Evolutionary conservation across 2,888 invertebrate genomes (phyloP).

Genomic region (Andrena trimmerana): DNA sequence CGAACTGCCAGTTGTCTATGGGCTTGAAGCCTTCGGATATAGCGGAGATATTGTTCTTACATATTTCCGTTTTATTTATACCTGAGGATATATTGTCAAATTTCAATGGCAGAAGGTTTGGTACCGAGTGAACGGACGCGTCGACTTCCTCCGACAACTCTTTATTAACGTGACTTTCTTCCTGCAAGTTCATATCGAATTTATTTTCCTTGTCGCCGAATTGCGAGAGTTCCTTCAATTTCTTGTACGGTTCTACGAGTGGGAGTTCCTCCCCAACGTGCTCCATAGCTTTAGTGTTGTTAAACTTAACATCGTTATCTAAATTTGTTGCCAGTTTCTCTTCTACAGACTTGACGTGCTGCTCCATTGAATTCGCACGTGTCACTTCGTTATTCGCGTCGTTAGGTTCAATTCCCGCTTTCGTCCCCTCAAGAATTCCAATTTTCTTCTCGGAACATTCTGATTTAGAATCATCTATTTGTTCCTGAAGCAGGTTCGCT

Average conservation of each 20-base stretch:
- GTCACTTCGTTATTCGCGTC: constrained; percentile 41
- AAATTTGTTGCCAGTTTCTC: constrained; percentile 48
- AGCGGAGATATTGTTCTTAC: constrained; percentile 48
- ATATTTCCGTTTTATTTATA: constrained; percentile 42
- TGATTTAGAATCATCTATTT: constrained; percentile 14
- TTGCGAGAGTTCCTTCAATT: constrained; percentile 58
- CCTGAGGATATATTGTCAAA: constrained; percentile 51
- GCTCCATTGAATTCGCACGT: constrained; percentile 29
- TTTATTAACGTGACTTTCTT: constrained; percentile 51
- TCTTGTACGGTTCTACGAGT: constrained; percentile 63
- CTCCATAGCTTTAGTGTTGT: constrained; percentile 82
- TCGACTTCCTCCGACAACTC: constrained; percentile 34
- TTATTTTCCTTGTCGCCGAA: constrained; percentile 46
- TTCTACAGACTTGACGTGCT: constrained; percentile 26
- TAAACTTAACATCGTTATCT: constrained; percentile 48
- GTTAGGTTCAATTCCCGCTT: constrained; percentile 36
- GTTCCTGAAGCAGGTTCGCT: constrained; percentile 1
- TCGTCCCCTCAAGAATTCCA: constrained; percentile 9
- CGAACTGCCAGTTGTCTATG: constrained; percentile 46
- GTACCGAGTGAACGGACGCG: constrained; percentile 33
- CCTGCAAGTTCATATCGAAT: constrained; percentile 37
- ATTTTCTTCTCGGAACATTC: constrained; percentile 29
- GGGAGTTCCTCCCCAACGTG: constrained; percentile 49
- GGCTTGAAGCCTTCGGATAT: constrained; percentile 50
- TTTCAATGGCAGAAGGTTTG: constrained; percentile 49